Conservation (phyloP, 1,140 invertebrate genomes). For the Drosophila littoralis region DNA sequence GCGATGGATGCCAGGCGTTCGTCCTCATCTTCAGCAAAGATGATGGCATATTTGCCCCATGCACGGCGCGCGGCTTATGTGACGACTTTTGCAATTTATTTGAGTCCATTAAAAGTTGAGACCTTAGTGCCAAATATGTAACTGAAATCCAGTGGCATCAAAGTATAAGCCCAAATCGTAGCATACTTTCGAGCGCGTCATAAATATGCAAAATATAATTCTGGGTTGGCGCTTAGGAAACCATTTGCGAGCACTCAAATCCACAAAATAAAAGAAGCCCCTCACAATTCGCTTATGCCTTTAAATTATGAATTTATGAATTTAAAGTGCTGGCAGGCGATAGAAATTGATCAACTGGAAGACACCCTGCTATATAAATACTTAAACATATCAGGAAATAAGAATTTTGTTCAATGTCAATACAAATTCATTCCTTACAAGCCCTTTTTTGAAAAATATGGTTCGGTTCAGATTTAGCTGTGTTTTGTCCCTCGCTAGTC, state of each 20-base stretch:
- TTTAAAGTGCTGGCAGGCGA: background rate
- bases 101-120: conserved; percentile 64
- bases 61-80: conserved; percentile 18
- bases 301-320: conserved; percentile 36
- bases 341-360: background rate
- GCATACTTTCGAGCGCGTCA: conserved; percentile 59
- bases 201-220: conserved; percentile 70
- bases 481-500: too few species aligned
- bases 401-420: too few species aligned
- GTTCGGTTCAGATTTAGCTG: too few species aligned
- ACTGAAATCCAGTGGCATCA: conserved; percentile 19
- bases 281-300: conserved; percentile 17
- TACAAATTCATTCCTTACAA: too few species aligned
- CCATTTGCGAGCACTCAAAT: conserved; percentile 6
- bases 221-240: conserved; percentile 19
- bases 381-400: background rate
- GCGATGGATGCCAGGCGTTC: conserved; percentile 63
- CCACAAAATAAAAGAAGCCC: conserved; percentile 11
- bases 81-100: conserved; percentile 60
- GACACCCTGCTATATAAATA: background rate
- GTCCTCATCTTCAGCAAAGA: conserved; percentile 43
- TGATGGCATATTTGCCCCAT: conserved; percentile 16
- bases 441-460: too few species aligned
- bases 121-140: conserved; percentile 6
- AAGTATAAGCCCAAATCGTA: conserved; percentile 49